A percentile compares a stretch with the other conserved stretches of the same genome.
These are phyloP conservation scores for Achatina immaculata DNA, from an alignment of 1,140 invertebrate species.

Conservation along the genomic window DNA sequence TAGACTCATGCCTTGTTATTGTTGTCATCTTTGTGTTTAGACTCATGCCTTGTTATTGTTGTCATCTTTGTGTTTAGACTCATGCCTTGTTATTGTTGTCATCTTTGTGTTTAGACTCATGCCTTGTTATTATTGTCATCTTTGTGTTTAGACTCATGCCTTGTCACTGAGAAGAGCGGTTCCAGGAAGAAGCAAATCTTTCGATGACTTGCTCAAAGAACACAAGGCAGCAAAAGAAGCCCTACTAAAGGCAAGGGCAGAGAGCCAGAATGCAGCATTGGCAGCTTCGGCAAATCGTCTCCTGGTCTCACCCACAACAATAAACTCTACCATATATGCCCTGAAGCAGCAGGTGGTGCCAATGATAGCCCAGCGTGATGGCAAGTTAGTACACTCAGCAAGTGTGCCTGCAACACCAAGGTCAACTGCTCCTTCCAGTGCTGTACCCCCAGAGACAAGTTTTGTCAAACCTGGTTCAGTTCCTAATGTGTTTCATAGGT, in stretches of 20 bases:
- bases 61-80: too few relatives aligned
- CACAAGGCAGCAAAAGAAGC: constrained; percentile 77
- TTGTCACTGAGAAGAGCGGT: constrained; percentile 82
- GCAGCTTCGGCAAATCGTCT: constrained; percentile 36
- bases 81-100: too few relatives aligned
- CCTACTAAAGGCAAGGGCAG: constrained; percentile 60
- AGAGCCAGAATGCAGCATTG: constrained; percentile 50
- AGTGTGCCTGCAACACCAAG: not conserved
- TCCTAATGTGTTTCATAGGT: constrained; percentile 34
- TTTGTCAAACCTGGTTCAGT: constrained; percentile 19
- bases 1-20: too few relatives aligned
- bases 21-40: too few relatives aligned
- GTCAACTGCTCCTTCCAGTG: constrained; percentile 1
- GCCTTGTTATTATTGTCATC: too few relatives aligned
- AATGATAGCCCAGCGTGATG: not conserved
- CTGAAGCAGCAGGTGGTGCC: constrained; percentile 16
- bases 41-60: too few relatives aligned
- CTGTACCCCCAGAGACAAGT: constrained; percentile 16
- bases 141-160: constrained; percentile 77
- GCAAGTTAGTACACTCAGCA: not conserved
- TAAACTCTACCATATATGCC: constrained; percentile 3
- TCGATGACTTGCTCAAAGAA: constrained; percentile 84
- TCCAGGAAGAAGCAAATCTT: constrained; percentile 81
- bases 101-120: too few relatives aligned
- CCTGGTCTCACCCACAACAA: not conserved